phyloP scores from a whole-genome alignment of 2,113 vertebrate species.

The Pseudopipra pipra region DNA sequence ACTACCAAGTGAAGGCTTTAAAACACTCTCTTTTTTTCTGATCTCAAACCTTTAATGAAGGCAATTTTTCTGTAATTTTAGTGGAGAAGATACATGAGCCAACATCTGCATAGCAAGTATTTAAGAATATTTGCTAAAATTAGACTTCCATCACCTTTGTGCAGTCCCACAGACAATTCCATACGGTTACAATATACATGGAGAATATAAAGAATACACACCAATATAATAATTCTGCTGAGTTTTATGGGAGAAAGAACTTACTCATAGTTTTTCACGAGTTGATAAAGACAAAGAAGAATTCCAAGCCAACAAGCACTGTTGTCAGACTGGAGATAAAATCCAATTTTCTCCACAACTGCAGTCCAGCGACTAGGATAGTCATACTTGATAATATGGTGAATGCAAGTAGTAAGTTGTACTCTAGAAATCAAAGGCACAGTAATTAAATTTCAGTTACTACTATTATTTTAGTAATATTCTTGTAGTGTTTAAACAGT shows the following conservation, averaged over 20 bases:
- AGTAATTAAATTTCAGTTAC: background rate
- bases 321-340: constrained; percentile 97
- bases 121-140: background rate
- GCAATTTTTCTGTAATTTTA: background rate
- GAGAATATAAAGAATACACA: background rate
- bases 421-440: constrained; percentile 80
- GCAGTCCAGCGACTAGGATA: constrained; percentile 96
- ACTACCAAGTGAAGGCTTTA: background rate
- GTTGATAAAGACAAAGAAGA: constrained; percentile 97
- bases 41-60: background rate
- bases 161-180: background rate
- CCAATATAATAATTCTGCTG: background rate
- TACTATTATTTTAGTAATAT: background rate
- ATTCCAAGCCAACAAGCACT: constrained; percentile 95
- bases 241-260: constrained; percentile 33
- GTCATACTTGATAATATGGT: constrained; percentile 98
- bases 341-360: constrained; percentile 97
- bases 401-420: constrained; percentile 97
- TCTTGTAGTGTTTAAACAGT: background rate
- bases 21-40: background rate
- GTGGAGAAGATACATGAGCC: background rate
- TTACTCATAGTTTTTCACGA: constrained; percentile 99
- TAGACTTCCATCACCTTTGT: background rate
- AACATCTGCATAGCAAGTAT: background rate
- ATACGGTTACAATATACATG: background rate